Base-by-base conservation (phyloP, 2,797 vertebrate species). In the Orestias chungarensis region DNA sequence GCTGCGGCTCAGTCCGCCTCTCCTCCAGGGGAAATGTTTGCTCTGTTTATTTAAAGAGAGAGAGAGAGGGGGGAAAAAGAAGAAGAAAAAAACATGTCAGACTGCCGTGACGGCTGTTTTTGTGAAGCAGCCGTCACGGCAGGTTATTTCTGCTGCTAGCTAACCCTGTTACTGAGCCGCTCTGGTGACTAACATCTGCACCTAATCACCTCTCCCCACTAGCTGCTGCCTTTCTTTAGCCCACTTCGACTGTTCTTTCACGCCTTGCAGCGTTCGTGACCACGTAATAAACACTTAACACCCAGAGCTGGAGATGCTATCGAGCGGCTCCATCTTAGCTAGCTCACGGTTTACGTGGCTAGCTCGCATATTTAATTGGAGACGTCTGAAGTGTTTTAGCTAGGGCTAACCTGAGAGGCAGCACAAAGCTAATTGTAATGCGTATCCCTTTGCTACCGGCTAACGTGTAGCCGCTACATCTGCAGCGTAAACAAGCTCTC, bases 101-200 rank as follows among this genome's bases (percentile, higher is more conserved):
- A 20, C 86, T 89, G 79, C 79, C n/a, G 80, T 68, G 78, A 75
- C 68, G 79, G 52, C 59, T 14, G 2, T 29, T 78, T 75, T 78
- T 84, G 59, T 82, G 71, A 75, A 78, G 85, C 87, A 62, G 83
- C 64, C 47, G 76, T 70, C 81, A 54, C 71, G 73, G 42, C 80
- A 62, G 64, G 25, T 74, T 87, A 82, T 86, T 75, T 72, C 77
- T 81, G 83, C 83, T 89, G 83, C 83, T 89, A 90, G 86, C 88
- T 90, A 88, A 76, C 82, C 65, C 85, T 59, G 86, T 71, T 83
- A 73, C 76, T 54, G 80, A 68, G 52, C 85, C 83, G 44, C 71
- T 69, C 75, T 66, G 20, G 81, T 76, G 25, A 72, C 86, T 76
- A 80, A 92, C 93, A 93, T 93, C 93, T 94, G 90, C 80, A 91